Evolutionary conservation across 2,888 invertebrate species (phyloP), one percentile per base, ranked within the genome.

Genomic region (Globia sparganii): DNA sequence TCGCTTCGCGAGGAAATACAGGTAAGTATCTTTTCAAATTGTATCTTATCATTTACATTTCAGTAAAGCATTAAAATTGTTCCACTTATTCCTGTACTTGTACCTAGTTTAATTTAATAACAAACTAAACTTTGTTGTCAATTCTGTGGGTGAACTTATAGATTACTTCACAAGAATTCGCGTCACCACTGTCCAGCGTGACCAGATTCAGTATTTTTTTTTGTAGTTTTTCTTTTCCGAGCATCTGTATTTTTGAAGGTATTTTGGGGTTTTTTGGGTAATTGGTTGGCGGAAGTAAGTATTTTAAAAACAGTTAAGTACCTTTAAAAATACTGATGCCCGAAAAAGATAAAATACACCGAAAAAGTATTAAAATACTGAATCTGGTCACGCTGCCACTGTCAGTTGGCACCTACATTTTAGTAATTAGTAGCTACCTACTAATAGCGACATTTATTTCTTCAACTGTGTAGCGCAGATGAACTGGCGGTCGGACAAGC

Each of bases 1-100:
- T 70, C 9, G n/a, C 4, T 69, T 13, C 18, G 25, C 53, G 34
- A 70, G 53, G 9, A 28, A 75, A 70, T 73, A 46, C 34, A 34
- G n/a, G 56, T 61, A 31, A 15, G 62, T 56, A n/a, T 28, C 2
- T 40, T 49, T 49, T 74, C 43, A 46, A 73, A 70, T 28, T 56
- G 28, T 53, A 40, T 40, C 1, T 6, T 46, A 46, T 72, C 34
- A 37, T 72, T 62, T 72, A 5, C 11, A 18, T 75, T 49, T 40
- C 18, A 56, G 59, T 21, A 53, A 25, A 56, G 9, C 4, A 18
- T 59, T 37, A 28, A 34, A 43, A 18, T 43, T 34, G 5, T 28
- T 8, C 8, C 43, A 6, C 1, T 18, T 40, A 53, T 15, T 49
- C 8, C 5, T 34, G 4, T n/a, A n/a, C n/a, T n/a, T n/a, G 21